Evolutionary conservation across 2,888 invertebrate species (phyloP).

Genomic region (Lithodes maja): DNA sequence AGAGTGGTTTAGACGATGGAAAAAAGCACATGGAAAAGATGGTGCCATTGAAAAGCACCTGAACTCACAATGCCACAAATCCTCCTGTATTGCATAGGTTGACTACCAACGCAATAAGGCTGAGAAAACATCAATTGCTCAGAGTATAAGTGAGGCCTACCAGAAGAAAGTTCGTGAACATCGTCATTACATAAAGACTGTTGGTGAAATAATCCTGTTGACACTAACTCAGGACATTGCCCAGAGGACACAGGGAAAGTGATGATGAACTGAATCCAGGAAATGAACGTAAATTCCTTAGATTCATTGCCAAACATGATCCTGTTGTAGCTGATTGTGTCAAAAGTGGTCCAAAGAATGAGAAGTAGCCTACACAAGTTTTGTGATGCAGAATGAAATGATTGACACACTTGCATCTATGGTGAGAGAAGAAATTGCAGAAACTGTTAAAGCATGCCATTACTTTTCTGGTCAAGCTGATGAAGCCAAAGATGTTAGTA

Average conservation of each 20-base stretch:
- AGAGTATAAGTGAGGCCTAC: slow-evolving; percentile 12
- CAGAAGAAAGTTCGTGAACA: slow-evolving; percentile 16
- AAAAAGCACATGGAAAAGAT: slow-evolving; percentile 29
- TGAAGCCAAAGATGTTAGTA: slow-evolving; percentile 17
- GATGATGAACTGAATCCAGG: slow-evolving; percentile 25
- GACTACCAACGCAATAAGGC: slow-evolving; percentile 12
- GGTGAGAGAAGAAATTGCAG: neutral
- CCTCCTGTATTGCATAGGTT: neutral
- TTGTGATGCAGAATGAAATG: slow-evolving; percentile 8
- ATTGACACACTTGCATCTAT: neutral
- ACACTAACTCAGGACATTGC: too few species aligned
- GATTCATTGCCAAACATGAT: slow-evolving; percentile 17
- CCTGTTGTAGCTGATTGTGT: slow-evolving; percentile 1
- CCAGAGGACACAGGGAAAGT: slow-evolving; percentile 13
- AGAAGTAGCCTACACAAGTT: slow-evolving; percentile 10
- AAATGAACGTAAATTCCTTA: slow-evolving; percentile 14
- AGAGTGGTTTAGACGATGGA: slow-evolving; percentile 15
- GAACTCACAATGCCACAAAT: slow-evolving; percentile 20
- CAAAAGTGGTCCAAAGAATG: slow-evolving; percentile 18
- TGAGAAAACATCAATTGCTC: slow-evolving; percentile 17
- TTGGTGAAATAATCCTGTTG: too few species aligned
- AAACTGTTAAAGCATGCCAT: neutral
- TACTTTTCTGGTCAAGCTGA: slow-evolving; percentile 21
- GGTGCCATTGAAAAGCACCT: slow-evolving; percentile 31
- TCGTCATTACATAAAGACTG: slow-evolving; percentile 18